Evolutionary conservation across 2,113 vertebrate species (phyloP).

Genomic region (Prinia subflava): DNA sequence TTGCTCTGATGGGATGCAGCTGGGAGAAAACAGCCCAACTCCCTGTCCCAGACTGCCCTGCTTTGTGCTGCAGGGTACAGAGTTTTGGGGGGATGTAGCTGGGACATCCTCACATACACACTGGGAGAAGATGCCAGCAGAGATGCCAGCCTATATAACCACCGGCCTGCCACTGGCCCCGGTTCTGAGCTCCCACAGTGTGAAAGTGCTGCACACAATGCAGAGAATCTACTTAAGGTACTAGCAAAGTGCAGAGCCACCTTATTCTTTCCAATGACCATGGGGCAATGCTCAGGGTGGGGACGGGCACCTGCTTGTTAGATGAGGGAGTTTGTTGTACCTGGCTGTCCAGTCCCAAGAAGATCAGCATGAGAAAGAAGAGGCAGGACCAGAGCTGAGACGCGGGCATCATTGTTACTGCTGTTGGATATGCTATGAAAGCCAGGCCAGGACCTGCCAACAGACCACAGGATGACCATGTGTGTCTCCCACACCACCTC

Average conservation of each 20-base stretch:
- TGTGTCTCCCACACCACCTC: too few species aligned
- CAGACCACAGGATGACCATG: background rate
- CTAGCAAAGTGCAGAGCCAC: background rate
- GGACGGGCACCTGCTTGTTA: background rate
- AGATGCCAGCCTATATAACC: background rate
- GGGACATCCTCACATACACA: background rate
- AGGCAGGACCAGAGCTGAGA: constrained; percentile 89
- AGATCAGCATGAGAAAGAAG: constrained; percentile 92
- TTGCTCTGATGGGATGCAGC: background rate
- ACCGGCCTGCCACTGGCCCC: background rate
- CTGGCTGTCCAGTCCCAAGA: constrained; percentile 90
- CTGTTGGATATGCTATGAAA: constrained; percentile 85
- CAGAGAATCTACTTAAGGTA: background rate
- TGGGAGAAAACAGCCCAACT: background rate
- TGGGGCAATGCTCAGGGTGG: background rate
- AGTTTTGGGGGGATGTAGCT: background rate
- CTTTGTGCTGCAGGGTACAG: background rate
- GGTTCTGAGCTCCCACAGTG: background rate
- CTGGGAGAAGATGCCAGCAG: background rate
- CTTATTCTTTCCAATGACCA: background rate
- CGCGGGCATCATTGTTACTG: constrained; percentile 83
- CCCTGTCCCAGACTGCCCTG: background rate
- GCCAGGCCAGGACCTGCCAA: constrained; percentile 83
- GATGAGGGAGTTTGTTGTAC: constrained; percentile 27
- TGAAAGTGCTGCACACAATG: background rate